Conservation (phyloP, 1,140 invertebrate species). For the Homalodisca vitripennis region DNA sequence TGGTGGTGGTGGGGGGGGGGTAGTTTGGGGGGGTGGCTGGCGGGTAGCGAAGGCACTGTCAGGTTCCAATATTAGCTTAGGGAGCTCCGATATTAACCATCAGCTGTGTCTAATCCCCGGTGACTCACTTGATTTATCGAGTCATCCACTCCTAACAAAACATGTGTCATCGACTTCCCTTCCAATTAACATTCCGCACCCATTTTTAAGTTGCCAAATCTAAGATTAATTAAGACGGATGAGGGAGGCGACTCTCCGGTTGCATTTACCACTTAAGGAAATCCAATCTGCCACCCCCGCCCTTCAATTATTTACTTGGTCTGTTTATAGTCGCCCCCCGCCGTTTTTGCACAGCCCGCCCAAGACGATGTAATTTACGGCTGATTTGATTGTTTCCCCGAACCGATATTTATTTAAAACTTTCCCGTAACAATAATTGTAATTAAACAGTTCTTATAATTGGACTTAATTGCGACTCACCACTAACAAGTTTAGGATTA, state of each 20-base stretch:
- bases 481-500: too few relatives aligned
- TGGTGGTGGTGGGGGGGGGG: background rate
- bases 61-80: slow-evolving; percentile 3
- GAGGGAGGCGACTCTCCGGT: background rate
- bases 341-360: too few relatives aligned
- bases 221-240: slow-evolving; percentile 28
- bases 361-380: slow-evolving; percentile 5
- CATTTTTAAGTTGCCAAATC: slow-evolving; percentile 27
- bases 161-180: slow-evolving; percentile 14
- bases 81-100: slow-evolving; percentile 8
- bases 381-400: slow-evolving; percentile 27
- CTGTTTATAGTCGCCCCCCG: slow-evolving; percentile 15
- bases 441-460: background rate
- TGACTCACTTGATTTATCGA: slow-evolving; percentile 22
- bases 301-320: slow-evolving; percentile 20
- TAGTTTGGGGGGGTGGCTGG: too few relatives aligned
- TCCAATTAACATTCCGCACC: slow-evolving; percentile 23
- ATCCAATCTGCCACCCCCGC: slow-evolving; percentile 21
- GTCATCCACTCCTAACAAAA: slow-evolving; percentile 16
- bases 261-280: slow-evolving; percentile 26
- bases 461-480: too few relatives aligned
- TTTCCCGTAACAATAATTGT: background rate
- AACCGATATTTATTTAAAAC: slow-evolving; percentile 18
- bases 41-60: too few relatives aligned
- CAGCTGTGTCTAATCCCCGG: slow-evolving; percentile 7